Percentiles rank a stretch among this genome's conserved stretches.
Evolutionary conservation across 2,888 invertebrate species (phyloP).

Genomic region (Polyommatus iphigenia): DNA sequence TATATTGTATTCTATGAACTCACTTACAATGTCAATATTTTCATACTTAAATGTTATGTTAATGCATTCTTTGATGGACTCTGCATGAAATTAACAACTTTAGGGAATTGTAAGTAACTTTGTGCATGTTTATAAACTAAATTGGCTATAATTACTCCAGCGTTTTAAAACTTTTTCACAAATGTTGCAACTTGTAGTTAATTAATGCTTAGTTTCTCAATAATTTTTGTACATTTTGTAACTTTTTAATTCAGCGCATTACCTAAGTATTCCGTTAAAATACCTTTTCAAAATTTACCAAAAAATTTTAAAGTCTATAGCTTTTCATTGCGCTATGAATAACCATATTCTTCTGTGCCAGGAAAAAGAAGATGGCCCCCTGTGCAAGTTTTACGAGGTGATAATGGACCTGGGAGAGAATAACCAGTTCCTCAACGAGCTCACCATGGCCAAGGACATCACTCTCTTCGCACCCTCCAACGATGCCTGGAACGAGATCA

Average conservation of each 20-base stretch:
- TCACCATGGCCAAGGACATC: slow-evolving; percentile 85
- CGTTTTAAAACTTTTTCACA: neutral
- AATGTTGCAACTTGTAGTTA: neutral
- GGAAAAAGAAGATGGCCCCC: slow-evolving; percentile 80
- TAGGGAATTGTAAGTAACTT: slow-evolving; percentile 77
- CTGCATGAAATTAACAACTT: slow-evolving; percentile 73
- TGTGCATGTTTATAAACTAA: slow-evolving; percentile 42
- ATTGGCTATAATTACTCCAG: neutral
- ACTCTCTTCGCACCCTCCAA: slow-evolving; percentile 95
- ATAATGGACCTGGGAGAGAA: slow-evolving; percentile 88
- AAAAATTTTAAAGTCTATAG: neutral
- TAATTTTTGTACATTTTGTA: neutral
- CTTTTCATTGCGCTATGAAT: neutral
- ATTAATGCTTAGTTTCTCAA: neutral
- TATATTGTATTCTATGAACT: neutral
- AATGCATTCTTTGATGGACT: slow-evolving; percentile 69
- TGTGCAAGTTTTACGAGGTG: slow-evolving; percentile 90
- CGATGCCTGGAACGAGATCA: slow-evolving; percentile 88
- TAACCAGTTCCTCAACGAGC: slow-evolving; percentile 83
- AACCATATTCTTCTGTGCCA: slow-evolving; percentile 41
- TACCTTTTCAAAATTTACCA: neutral
- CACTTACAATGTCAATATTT: slow-evolving; percentile 16
- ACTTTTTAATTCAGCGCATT: neutral
- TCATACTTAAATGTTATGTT: slow-evolving; percentile 54
- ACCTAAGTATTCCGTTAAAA: too few species aligned